phyloP scores from a whole-genome alignment of 2,113 vertebrate genomes.

The Ciconia stormi region DNA sequence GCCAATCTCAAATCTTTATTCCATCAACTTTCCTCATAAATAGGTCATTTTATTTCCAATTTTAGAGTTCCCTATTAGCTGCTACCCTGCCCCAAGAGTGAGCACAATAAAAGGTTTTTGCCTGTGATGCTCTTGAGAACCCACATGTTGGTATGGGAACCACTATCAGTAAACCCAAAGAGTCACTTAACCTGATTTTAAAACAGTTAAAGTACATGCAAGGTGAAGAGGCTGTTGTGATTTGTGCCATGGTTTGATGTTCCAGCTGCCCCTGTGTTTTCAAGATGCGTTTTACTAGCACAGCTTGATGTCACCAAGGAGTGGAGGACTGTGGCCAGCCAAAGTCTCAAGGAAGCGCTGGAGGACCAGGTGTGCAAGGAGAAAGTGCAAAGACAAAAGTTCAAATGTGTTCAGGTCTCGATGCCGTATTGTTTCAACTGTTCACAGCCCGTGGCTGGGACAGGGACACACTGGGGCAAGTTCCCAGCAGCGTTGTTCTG shows the following conservation, averaged over 20 bases:
- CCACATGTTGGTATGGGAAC: neutral
- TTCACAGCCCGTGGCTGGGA: fast-evolving
- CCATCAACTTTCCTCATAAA: neutral
- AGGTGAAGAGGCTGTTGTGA: neutral
- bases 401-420: neutral
- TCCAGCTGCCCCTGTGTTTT: neutral
- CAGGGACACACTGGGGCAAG: neutral
- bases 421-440: fast-evolving
- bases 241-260: neutral
- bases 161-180: neutral
- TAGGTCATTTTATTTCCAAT: slow-evolving; percentile 47
- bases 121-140: neutral
- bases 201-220: neutral
- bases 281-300: fast-evolving
- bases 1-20: neutral
- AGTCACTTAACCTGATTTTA: slow-evolving; percentile 29
- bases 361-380: neutral
- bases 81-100: neutral
- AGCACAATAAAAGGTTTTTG: neutral
- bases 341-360: neutral
- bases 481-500: neutral
- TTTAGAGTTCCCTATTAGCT: slow-evolving; percentile 37
- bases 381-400: neutral
- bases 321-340: neutral
- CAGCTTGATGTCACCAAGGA: neutral